These are phyloP conservation scores for Augochlora pura DNA, from an alignment of 1,140 invertebrate genomes.

Conservation along the genomic window DNA sequence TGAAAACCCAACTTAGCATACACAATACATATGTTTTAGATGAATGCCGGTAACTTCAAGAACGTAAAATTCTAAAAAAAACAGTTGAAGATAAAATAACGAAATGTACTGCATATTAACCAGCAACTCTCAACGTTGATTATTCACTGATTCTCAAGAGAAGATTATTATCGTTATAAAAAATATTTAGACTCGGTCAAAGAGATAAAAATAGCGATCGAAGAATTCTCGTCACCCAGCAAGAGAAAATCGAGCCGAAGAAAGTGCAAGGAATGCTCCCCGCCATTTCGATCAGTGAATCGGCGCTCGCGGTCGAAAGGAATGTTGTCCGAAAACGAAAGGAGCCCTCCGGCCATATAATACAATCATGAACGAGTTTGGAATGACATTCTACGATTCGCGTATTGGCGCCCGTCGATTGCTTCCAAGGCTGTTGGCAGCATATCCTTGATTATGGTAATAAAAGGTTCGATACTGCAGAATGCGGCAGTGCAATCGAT, in stretches of 20 bases:
- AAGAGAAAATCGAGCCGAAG: background rate
- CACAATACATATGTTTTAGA: no score
- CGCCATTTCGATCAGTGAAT: background rate
- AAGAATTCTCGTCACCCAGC: no score
- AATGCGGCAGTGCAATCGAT: background rate
- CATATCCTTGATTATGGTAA: background rate
- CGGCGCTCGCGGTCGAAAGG: constrained; percentile 8
- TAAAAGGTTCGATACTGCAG: background rate
- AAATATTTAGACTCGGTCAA: no score
- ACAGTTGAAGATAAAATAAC: no score
- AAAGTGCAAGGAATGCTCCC: constrained; percentile 30
- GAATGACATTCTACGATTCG: constrained; percentile 37
- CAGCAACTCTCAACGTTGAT: background rate
- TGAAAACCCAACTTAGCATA: no score
- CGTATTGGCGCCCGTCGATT: constrained; percentile 6
- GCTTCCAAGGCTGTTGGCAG: constrained; percentile 24
- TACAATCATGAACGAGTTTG: background rate
- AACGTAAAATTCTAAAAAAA: background rate
- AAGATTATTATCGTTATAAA: no score
- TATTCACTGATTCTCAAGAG: background rate
- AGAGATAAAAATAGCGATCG: background rate
- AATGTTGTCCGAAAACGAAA: constrained; percentile 53
- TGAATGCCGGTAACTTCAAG: no score
- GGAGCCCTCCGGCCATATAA: background rate
- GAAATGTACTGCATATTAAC: no score